phyloP scores from a whole-genome alignment of 2,888 invertebrate species.

The Galeopsomyia nigrocyanea region DNA sequence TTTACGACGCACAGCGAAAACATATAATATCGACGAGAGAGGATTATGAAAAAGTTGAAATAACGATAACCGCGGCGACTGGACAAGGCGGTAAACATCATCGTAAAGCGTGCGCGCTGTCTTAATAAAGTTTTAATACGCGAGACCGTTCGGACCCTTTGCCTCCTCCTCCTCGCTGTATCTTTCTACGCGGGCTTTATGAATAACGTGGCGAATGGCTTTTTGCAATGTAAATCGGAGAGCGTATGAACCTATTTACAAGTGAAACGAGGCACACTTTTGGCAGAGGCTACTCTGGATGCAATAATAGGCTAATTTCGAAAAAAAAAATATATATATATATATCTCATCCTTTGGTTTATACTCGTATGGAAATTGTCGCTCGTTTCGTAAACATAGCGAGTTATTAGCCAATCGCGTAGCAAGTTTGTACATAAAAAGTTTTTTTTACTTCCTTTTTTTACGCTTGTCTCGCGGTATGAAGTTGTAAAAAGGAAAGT shows the following conservation, averaged over 20 bases:
- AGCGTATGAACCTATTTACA: conserved; percentile 24
- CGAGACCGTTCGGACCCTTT: conserved; percentile 13
- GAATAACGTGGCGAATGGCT: conserved; percentile 40
- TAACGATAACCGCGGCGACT: conserved; percentile 13
- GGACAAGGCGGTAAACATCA: conserved; percentile 26
- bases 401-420: no score
- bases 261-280: conserved; percentile 14
- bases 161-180: no score
- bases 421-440: no score
- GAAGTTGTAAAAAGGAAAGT: no score
- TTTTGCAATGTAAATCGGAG: conserved; percentile 40
- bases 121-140: conserved; percentile 45
- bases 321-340: no score
- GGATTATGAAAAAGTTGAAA: background rate
- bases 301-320: background rate
- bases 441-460: no score
- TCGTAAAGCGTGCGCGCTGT: conserved; percentile 16
- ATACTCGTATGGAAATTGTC: background rate
- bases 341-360: background rate
- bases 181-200: conserved; percentile 17
- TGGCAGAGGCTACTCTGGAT: conserved; percentile 2
- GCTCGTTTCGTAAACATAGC: no score
- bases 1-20: no score
- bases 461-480: no score
- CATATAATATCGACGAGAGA: no score